A percentile compares a stretch with the other conserved stretches of the same genome.
Evolutionary conservation across 2,113 vertebrate genomes (phyloP).

Genomic region (Erythrolamprus reginae): DNA sequence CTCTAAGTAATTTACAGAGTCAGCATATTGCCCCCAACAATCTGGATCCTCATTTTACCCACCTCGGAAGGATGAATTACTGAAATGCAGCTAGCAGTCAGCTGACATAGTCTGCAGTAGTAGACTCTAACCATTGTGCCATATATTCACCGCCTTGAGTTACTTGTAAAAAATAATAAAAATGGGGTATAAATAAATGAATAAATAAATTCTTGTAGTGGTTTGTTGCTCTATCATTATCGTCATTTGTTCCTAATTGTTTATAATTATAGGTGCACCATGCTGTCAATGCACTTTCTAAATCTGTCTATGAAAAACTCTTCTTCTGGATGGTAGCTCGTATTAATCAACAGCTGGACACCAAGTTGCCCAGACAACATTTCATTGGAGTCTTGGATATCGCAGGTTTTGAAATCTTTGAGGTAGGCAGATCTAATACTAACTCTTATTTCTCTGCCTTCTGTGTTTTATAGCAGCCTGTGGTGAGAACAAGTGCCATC

Average conservation of each 20-base stretch:
- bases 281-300: conserved; percentile 70
- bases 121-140: too few species aligned
- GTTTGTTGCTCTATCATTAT: not conserved
- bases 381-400: conserved; percentile 76
- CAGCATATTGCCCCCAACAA: too few species aligned
- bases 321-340: conserved; percentile 74
- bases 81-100: too few species aligned
- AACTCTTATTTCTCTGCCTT: not conserved
- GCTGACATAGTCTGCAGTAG: too few species aligned
- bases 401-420: conserved; percentile 77
- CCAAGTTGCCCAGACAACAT: conserved; percentile 68
- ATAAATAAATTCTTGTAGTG: not conserved
- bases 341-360: conserved; percentile 75
- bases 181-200: not conserved
- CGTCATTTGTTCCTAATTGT: not conserved
- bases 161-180: not conserved
- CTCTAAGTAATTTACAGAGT: too few species aligned
- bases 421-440: conserved; percentile 57
- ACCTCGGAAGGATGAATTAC: too few species aligned
- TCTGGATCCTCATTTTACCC: too few species aligned
- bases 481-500: too few species aligned
- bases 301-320: conserved; percentile 73
- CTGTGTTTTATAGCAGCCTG: not conserved
- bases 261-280: conserved; percentile 64
- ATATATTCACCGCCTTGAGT: not conserved